phyloP scores from a whole-genome alignment of 2,888 invertebrate genomes.

The Aleiodes testaceus region DNA sequence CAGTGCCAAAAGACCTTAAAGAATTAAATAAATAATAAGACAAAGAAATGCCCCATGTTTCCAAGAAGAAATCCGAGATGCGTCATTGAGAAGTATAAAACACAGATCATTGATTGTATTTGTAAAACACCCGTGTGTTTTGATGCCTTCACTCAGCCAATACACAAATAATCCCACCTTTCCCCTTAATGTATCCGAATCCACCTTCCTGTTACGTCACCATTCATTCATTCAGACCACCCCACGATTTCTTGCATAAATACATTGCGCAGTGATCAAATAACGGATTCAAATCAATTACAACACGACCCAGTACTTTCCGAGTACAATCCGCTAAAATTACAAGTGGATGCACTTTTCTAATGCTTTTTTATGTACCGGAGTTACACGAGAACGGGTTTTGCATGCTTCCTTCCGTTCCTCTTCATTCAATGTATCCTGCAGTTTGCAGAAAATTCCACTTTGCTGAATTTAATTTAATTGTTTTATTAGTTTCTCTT shows the following conservation, averaged over 20 bases:
- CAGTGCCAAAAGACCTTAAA: too few species aligned
- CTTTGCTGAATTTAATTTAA: too few species aligned
- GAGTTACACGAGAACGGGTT: slow-evolving; percentile 36
- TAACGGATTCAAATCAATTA: slow-evolving; percentile 44
- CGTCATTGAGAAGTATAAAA: slow-evolving; percentile 47
- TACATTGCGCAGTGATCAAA: slow-evolving; percentile 39
- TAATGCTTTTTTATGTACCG: slow-evolving; percentile 21
- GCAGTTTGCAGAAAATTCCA: too few species aligned
- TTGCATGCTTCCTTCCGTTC: slow-evolving; percentile 27
- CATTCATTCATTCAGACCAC: slow-evolving; percentile 39
- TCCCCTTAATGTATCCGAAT: slow-evolving; percentile 50
- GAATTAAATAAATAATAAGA: not conserved
- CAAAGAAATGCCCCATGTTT: slow-evolving; percentile 45
- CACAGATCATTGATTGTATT: slow-evolving; percentile 16
- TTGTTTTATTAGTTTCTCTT: too few species aligned
- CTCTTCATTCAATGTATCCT: not conserved
- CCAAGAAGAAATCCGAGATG: slow-evolving; percentile 54
- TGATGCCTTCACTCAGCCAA: slow-evolving; percentile 30
- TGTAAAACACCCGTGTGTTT: slow-evolving; percentile 33
- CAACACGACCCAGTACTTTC: slow-evolving; percentile 28
- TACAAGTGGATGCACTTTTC: slow-evolving; percentile 38
- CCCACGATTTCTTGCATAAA: slow-evolving; percentile 36
- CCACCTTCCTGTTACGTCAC: slow-evolving; percentile 45
- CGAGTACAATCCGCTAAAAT: slow-evolving; percentile 15
- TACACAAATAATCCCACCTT: slow-evolving; percentile 44